Evolutionary conservation across 1,140 invertebrate species (phyloP), one percentile per base, ranked within the genome.

Genomic region (Melanaphis sacchari): DNA sequence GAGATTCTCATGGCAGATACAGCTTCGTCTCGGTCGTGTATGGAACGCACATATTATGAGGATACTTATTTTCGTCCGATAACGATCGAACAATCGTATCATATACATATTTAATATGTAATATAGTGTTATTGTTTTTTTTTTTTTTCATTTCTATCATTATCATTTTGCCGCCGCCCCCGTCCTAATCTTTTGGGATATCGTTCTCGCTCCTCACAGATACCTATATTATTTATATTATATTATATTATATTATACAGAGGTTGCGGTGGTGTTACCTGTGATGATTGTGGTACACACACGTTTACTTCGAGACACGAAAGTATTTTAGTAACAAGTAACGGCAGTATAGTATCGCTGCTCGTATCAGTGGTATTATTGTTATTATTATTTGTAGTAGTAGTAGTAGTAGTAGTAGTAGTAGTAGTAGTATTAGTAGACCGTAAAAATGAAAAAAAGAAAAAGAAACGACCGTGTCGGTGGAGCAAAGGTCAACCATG

Each of bases 401-500:
- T 66, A 8, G 52, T 52, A 52, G 21, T 22, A 1, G 5, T 1
- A 7, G 21, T 22, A 22, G 21, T 22, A 7, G 49, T 22, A 6
- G 49, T 52, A 31, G 24, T 31, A 2, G 54, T 59, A 26, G 59
- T 6, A n/a, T 18, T 66, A n/a, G 31, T 66, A 38, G 82, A 84
- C 38, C 82, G 38, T 40, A 41, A 87, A 87, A 43, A 82, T 40
- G 24, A 41, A 26, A 41, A 15, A 9, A 41, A 84, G 22, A 84
- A 41, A 85, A 85, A 85, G 24, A 85, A 85, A 41, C 82, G 82
- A 41, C 26, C 84, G 41, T 41, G 85, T 49, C 85, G 85, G 43
- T 6, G 85, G 85, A 88, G 43, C 87, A 87, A 87, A 87, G 85
- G 85, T 87, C n/a, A 89, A 89, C 88, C 41, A 36, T 24, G 46